Evolutionary conservation across 2,113 vertebrate species (phyloP).

Genomic region (Hystrix cristata): DNA sequence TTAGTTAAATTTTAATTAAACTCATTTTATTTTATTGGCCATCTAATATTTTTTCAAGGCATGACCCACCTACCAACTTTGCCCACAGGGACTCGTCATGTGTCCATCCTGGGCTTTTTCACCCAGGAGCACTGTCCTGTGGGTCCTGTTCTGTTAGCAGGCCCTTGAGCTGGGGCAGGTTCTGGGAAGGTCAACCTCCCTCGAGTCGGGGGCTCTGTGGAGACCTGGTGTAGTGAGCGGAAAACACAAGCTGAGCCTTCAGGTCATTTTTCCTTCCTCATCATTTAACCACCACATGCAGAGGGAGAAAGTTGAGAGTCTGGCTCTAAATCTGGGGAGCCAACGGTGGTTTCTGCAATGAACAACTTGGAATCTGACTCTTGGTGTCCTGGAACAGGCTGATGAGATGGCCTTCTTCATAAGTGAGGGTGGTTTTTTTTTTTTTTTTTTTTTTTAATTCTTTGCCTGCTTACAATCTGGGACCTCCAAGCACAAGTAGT

Average conservation of each 20-base stretch:
- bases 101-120: background rate
- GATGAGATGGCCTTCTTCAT: background rate
- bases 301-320: background rate
- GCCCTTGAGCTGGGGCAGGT: background rate
- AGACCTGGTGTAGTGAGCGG: background rate
- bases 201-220: background rate
- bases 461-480: slow-evolving; percentile 1
- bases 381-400: background rate
- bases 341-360: background rate
- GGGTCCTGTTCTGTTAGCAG: background rate
- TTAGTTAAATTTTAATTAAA: background rate
- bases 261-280: background rate
- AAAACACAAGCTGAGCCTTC: background rate
- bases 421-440: background rate
- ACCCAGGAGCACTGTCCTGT: background rate
- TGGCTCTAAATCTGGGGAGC: background rate
- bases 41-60: background rate
- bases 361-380: background rate
- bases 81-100: background rate
- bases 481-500: background rate
- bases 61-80: background rate
- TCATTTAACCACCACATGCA: background rate
- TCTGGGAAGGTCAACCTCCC: background rate
- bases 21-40: background rate
- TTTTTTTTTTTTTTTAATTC: background rate